Evolutionary conservation across 1,140 invertebrate species (phyloP).

Genomic region (Maconellicoccus hirsutus): DNA sequence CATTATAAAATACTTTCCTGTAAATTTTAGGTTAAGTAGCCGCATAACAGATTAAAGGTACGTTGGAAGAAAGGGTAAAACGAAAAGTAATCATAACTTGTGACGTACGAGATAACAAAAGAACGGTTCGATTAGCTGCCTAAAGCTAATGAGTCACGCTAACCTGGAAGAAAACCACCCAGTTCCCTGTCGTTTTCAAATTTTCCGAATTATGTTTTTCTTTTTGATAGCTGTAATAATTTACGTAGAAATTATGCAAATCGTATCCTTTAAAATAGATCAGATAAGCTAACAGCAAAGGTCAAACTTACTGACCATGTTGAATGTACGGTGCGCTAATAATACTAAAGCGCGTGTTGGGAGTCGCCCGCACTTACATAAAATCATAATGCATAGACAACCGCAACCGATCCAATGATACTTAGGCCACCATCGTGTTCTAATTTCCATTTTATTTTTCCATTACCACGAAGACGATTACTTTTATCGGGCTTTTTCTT

Average conservation of each 20-base stretch:
- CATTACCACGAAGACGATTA: no score
- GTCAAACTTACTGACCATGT: conserved; percentile 2
- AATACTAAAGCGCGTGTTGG: neutral
- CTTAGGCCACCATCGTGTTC: no score
- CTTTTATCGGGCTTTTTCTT: no score
- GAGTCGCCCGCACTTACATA: no score
- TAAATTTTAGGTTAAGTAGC: conserved; percentile 4
- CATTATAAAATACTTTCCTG: conserved; percentile 9
- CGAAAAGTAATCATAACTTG: neutral
- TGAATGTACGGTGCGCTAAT: neutral
- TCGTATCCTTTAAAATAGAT: conserved; percentile 4
- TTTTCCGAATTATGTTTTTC: conserved; percentile 9
- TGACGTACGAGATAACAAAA: conserved; percentile 8
- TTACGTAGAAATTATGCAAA: conserved; percentile 4
- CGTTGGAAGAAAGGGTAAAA: neutral
- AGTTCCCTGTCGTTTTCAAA: neutral
- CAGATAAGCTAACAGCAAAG: conserved; percentile 3
- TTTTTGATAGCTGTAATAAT: conserved; percentile 6
- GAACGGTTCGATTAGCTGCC: neutral
- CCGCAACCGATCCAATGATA: no score
- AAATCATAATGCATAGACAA: no score
- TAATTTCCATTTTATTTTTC: no score
- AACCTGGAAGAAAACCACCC: neutral
- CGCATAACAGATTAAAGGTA: neutral
- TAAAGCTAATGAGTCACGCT: conserved; percentile 7